A percentile compares a stretch with the other conserved stretches of the same genome.
Conservation (phyloP, 2,797 vertebrate species). For the Epinephelus coioides region DNA sequence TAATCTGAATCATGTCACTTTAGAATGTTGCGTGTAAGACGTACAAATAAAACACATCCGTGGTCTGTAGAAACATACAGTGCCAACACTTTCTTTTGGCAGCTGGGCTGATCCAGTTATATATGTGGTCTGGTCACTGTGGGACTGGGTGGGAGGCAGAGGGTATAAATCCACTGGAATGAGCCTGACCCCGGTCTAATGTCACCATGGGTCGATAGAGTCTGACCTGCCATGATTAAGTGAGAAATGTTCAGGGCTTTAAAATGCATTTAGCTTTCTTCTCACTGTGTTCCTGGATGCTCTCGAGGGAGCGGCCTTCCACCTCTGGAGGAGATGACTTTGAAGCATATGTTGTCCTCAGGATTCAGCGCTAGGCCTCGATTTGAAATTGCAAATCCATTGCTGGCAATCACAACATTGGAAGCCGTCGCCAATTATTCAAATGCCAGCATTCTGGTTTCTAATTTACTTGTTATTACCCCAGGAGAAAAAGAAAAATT, state of each 20-base stretch:
- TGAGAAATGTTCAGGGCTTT: slow-evolving; percentile 44
- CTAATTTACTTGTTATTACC: slow-evolving; percentile 5
- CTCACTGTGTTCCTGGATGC: slow-evolving; percentile 18
- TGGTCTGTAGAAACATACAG: too few species aligned
- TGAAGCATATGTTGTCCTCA: slow-evolving; percentile 10
- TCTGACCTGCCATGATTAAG: slow-evolving; percentile 58
- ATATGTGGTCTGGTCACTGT: slow-evolving; percentile 1
- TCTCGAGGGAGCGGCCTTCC: slow-evolving; percentile 34
- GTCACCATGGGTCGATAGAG: slow-evolving; percentile 38
- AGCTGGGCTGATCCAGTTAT: background rate
- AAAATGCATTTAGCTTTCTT: slow-evolving; percentile 44
- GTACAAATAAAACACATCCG: too few species aligned
- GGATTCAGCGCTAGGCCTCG: slow-evolving; percentile 12
- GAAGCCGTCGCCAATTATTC: slow-evolving; percentile 17
- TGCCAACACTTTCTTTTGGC: too few species aligned
- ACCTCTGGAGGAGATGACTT: slow-evolving; percentile 31
- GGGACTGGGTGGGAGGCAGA: background rate
- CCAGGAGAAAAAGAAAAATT: background rate
- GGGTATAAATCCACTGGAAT: slow-evolving; percentile 50
- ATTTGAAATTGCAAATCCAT: slow-evolving; percentile 30
- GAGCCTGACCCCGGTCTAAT: slow-evolving; percentile 26
- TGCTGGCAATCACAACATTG: background rate
- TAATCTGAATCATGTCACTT: too few species aligned
- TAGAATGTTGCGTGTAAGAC: too few species aligned
- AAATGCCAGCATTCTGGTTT: slow-evolving; percentile 7